These are phyloP conservation scores for Bovichtus variegatus DNA, from an alignment of 2,797 vertebrate genomes.

Conservation along the genomic window DNA sequence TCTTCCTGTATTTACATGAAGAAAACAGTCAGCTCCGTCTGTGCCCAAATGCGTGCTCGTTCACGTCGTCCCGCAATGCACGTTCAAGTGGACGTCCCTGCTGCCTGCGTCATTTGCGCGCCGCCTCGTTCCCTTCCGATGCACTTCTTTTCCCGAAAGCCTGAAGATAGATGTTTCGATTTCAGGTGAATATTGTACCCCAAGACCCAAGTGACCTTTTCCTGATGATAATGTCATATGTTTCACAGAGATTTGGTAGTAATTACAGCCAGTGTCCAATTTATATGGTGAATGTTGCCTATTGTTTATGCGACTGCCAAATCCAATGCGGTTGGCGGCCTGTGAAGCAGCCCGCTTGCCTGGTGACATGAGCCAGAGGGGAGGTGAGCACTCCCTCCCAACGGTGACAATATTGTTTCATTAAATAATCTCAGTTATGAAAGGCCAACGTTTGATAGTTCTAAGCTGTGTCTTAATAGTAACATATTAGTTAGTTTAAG, in stretches of 20 bases:
- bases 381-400: not conserved
- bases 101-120: constrained; percentile 81
- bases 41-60: constrained; percentile 59
- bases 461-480: accelerated
- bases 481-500: accelerated
- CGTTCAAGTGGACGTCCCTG: constrained; percentile 51
- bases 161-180: constrained; percentile 86
- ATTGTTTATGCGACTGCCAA: constrained; percentile 74
- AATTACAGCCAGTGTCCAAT: accelerated
- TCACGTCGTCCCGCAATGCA: constrained; percentile 40
- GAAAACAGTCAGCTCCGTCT: not conserved
- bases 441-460: not conserved
- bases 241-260: accelerated
- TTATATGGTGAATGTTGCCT: not conserved
- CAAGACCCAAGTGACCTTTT: accelerated
- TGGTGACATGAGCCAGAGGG: constrained; percentile 22
- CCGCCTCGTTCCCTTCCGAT: constrained; percentile 73
- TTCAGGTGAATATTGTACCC: constrained; percentile 80
- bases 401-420: not conserved
- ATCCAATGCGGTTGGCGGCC: constrained; percentile 68
- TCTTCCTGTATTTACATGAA: not conserved
- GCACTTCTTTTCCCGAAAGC: constrained; percentile 62
- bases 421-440: accelerated
- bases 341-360: constrained; percentile 69
- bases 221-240: accelerated